phyloP scores from a whole-genome alignment of 2,888 invertebrate species.

The Lathronympha strigana region DNA sequence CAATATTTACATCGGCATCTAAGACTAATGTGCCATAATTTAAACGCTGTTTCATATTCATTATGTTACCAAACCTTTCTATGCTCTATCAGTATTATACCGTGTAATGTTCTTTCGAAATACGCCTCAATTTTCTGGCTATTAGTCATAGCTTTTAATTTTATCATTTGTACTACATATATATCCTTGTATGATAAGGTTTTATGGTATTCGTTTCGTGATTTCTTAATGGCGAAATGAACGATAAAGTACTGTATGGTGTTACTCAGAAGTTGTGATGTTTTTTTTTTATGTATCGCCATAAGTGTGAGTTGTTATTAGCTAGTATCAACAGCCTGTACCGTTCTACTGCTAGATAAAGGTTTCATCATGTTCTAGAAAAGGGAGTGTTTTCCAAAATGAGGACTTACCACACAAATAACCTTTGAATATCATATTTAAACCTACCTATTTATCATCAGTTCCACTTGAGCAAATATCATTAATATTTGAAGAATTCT shows the following conservation, averaged over 20 bases:
- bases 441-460: too few relatives aligned
- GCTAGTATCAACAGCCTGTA: background rate
- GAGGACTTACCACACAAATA: too few relatives aligned
- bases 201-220: constrained; percentile 28
- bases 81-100: constrained; percentile 27
- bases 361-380: too few relatives aligned
- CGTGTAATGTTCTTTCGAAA: constrained; percentile 36
- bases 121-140: constrained; percentile 19
- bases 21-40: constrained; percentile 38
- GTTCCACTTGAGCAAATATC: too few relatives aligned
- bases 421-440: too few relatives aligned
- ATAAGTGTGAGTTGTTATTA: too few relatives aligned
- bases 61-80: constrained; percentile 37
- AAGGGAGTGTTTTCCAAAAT: too few relatives aligned
- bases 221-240: background rate
- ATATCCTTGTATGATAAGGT: constrained; percentile 30
- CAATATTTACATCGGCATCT: constrained; percentile 36
- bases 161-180: constrained; percentile 35
- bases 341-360: background rate
- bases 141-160: constrained; percentile 35
- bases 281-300: background rate
- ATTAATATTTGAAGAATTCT: too few relatives aligned
- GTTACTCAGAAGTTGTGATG: constrained; percentile 19
- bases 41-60: constrained; percentile 38
- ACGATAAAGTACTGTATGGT: constrained; percentile 1